Evolutionary conservation across 35 echinoderm and acorn worm genomes (phyloP).

Genomic region (Anneissia japonica): DNA sequence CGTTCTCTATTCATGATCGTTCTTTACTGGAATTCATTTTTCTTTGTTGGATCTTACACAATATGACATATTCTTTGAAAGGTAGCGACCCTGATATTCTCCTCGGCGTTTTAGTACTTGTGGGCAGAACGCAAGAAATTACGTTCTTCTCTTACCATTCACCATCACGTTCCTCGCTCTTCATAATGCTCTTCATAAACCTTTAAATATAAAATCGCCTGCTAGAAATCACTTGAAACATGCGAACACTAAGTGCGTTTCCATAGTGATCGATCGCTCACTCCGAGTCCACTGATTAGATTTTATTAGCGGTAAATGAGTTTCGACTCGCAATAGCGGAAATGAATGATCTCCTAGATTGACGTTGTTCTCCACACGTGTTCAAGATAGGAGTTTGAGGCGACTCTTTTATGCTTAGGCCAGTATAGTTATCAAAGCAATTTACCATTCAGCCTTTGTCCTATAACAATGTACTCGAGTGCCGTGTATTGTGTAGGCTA

Average conservation of each 20-base stretch:
- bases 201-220: not conserved
- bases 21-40: too few relatives aligned
- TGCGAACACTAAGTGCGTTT: not conserved
- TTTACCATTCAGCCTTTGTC: not conserved
- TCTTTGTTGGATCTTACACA: too few relatives aligned
- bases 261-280: not conserved
- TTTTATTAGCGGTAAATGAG: constrained; percentile 1
- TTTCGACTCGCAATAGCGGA: not conserved
- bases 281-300: not conserved
- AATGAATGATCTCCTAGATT: not conserved
- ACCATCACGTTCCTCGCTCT: not conserved
- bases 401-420: not conserved
- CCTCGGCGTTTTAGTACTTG: not conserved
- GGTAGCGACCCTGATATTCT: not conserved
- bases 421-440: not conserved
- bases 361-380: not conserved
- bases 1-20: too few relatives aligned
- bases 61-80: not conserved
- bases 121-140: not conserved
- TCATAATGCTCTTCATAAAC: too few relatives aligned
- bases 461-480: not conserved
- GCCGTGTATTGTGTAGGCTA: not conserved
- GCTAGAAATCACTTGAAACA: not conserved
- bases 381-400: not conserved
- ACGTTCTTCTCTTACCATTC: too few relatives aligned